A percentile compares a stretch with the other conserved stretches of the same genome.
Conservation (phyloP, 64 coral and sea anemone genomes). For the Actinia equina region DNA sequence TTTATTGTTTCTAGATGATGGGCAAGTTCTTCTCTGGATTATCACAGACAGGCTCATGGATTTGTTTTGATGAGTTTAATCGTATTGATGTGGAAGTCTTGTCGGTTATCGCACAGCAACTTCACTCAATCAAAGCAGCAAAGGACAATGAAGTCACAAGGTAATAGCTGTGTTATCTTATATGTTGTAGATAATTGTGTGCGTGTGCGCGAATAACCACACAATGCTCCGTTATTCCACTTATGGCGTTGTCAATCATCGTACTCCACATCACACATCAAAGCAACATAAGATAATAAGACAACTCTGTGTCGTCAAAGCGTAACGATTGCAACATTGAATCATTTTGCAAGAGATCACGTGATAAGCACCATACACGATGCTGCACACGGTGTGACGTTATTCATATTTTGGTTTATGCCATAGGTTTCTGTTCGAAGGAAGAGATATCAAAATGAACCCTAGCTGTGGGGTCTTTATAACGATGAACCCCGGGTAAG, state of each 20-base stretch:
- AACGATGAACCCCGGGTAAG: slow-evolving; percentile 98
- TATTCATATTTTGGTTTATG: not conserved
- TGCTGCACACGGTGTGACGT: too few species aligned
- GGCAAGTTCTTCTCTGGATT: slow-evolving; percentile 96
- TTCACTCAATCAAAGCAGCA: slow-evolving; percentile 82
- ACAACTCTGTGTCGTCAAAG: too few species aligned
- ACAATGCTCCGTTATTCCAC: not conserved
- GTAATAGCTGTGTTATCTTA: slow-evolving; percentile 13
- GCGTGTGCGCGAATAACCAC: not conserved
- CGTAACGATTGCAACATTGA: not conserved
- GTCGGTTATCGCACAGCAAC: slow-evolving; percentile 93
- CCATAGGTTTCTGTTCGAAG: slow-evolving; percentile 99
- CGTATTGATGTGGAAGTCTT: slow-evolving; percentile 96
- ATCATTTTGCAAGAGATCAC: not conserved
- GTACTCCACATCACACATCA: too few species aligned
- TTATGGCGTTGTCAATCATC: too few species aligned
- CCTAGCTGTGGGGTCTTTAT: slow-evolving; percentile 90
- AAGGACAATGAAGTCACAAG: slow-evolving; percentile 76
- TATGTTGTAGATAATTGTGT: not conserved
- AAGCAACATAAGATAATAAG: too few species aligned
- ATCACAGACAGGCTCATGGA: slow-evolving; percentile 91
- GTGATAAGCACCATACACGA: not conserved
- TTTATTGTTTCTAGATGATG: slow-evolving; percentile 77
- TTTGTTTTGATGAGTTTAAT: slow-evolving; percentile 97
- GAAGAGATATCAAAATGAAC: slow-evolving; percentile 85